A percentile compares a stretch with the other conserved stretches of the same genome.
Conservation (phyloP, 2,888 invertebrate species). For the Julus scanicus region DNA sequence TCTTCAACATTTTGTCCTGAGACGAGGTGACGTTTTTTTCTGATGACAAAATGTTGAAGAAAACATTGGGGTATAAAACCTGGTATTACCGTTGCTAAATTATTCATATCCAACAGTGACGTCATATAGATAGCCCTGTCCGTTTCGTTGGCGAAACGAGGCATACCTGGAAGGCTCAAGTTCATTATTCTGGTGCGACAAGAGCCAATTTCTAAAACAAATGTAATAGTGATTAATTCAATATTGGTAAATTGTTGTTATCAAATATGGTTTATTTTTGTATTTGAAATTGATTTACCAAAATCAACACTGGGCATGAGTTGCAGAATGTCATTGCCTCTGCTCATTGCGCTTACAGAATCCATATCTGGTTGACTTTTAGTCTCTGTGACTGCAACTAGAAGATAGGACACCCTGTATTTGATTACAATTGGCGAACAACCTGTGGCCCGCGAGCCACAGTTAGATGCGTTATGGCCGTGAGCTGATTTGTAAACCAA, state of each 20-base stretch:
- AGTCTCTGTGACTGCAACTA: not conserved
- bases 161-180: conserved; percentile 71
- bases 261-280: not conserved
- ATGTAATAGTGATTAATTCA: not conserved
- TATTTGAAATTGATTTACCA: conserved; percentile 62
- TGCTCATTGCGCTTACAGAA: not conserved
- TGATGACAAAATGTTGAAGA: no score
- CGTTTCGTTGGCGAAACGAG: conserved; percentile 69
- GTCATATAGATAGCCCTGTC: conserved; percentile 73
- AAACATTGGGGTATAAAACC: no score
- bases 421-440: not conserved
- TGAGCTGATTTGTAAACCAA: not conserved
- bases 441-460: no score
- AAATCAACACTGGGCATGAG: conserved; percentile 65
- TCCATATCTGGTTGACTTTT: not conserved
- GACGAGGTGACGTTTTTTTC: not conserved
- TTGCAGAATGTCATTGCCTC: conserved; percentile 57
- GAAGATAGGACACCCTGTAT: not conserved
- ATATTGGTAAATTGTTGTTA: not conserved
- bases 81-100: conserved; percentile 69
- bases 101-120: conserved; percentile 74
- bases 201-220: conserved; percentile 61
- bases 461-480: not conserved
- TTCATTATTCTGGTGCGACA: conserved; percentile 71
- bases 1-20: no score